These are phyloP conservation scores for Platerodrilus igneus DNA, from an alignment of 2,888 invertebrate species.

Conservation along the genomic window DNA sequence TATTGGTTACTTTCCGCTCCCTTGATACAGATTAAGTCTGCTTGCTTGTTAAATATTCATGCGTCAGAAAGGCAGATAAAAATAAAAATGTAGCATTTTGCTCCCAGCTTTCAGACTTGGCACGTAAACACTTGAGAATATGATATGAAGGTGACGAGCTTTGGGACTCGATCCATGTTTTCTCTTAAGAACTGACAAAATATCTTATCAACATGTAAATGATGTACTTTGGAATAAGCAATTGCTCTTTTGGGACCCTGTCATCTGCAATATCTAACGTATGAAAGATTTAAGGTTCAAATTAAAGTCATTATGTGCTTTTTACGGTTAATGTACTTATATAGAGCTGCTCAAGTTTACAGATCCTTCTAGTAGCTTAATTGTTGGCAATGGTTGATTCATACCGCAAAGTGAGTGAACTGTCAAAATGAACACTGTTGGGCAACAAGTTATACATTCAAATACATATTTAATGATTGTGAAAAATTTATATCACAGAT, in stretches of 20 bases:
- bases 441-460: no score
- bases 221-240: slow-evolving; percentile 19
- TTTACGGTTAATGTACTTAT: no score
- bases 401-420: no score
- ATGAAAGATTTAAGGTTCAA: no score
- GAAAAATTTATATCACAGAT: no score
- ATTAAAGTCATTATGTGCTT: no score
- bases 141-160: slow-evolving; percentile 42
- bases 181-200: slow-evolving; percentile 19
- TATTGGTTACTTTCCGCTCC: slow-evolving; percentile 50
- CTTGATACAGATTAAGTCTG: slow-evolving; percentile 57
- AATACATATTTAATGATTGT: no score
- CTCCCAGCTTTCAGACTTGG: slow-evolving; percentile 39
- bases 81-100: slow-evolving; percentile 50
- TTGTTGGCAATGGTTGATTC: no score
- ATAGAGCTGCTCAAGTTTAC: no score
- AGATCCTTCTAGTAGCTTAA: no score
- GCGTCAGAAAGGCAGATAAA: slow-evolving; percentile 54
- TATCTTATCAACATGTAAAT: slow-evolving; percentile 25
- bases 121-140: slow-evolving; percentile 48
- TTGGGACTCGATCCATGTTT: slow-evolving; percentile 17
- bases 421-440: no score
- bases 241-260: slow-evolving; percentile 18
- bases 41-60: slow-evolving; percentile 57
- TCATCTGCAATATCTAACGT: no score